Conservation (phyloP, 2,113 vertebrate species). For the Cynopterus brachyotis region DNA sequence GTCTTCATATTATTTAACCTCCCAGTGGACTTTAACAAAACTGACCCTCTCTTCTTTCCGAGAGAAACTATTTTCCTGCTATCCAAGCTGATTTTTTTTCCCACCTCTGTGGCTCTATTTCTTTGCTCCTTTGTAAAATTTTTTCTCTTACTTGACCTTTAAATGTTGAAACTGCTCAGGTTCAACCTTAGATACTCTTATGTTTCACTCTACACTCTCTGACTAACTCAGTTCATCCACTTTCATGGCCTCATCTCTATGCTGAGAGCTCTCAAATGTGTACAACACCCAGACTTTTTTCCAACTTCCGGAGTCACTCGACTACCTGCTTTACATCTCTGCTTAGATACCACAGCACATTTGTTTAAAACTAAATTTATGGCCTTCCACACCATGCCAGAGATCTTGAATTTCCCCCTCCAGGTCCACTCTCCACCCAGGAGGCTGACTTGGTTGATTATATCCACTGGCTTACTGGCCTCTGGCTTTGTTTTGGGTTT, state of each 20-base stretch:
- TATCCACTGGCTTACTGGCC: not conserved
- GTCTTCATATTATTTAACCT: not conserved
- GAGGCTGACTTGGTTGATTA: not conserved
- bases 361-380: not conserved
- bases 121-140: not conserved
- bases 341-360: not conserved
- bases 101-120: not conserved
- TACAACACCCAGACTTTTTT: not conserved
- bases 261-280: not conserved
- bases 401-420: not conserved
- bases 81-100: not conserved
- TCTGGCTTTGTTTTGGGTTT: not conserved
- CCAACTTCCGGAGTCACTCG: not conserved
- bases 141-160: not conserved
- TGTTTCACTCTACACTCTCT: not conserved
- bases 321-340: not conserved
- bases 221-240: not conserved
- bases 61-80: not conserved
- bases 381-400: not conserved
- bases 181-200: not conserved
- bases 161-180: not conserved
- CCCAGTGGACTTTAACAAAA: not conserved
- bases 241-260: not conserved
- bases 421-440: not conserved
- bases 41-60: not conserved